Conservation (phyloP, 2,888 invertebrate species). For the Hedya salicella region DNA sequence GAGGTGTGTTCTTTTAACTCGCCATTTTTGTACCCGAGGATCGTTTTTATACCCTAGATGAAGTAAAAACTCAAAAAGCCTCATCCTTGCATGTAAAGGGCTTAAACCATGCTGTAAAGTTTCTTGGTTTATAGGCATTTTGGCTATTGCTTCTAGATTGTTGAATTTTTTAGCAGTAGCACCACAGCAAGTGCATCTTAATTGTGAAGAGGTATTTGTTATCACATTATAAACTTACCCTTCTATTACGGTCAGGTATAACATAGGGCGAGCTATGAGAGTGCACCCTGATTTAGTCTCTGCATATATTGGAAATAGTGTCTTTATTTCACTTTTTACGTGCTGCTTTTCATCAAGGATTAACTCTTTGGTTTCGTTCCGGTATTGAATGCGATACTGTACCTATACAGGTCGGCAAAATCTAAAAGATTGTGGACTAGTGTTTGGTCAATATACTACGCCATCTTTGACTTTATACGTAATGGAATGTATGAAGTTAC, state of each 20-base stretch:
- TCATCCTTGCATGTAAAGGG: neutral
- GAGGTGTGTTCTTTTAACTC: too few species aligned
- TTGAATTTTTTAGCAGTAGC: conserved; percentile 4
- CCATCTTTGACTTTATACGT: too few species aligned
- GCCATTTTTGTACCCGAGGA: too few species aligned
- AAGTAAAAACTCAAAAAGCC: neutral
- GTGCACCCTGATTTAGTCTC: neutral
- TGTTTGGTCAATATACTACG: neutral
- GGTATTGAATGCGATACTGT: conserved; percentile 2
- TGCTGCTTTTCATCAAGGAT: conserved; percentile 1
- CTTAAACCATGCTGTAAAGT: neutral
- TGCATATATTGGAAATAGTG: neutral
- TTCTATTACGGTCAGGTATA: conserved; percentile 2
- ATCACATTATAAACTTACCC: conserved; percentile 1
- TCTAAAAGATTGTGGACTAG: neutral
- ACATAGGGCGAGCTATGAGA: neutral
- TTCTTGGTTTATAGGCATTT: neutral
- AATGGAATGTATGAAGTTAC: neutral
- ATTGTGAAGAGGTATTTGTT: neutral
- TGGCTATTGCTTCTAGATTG: neutral
- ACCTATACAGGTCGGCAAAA: too few species aligned
- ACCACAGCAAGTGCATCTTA: conserved; percentile 2
- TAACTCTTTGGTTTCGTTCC: conserved; percentile 8
- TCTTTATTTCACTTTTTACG: neutral
- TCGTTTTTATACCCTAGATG: conserved; percentile 3